phyloP scores from a whole-genome alignment of 1,140 invertebrate genomes.

The Temnothorax nylanderi region DNA sequence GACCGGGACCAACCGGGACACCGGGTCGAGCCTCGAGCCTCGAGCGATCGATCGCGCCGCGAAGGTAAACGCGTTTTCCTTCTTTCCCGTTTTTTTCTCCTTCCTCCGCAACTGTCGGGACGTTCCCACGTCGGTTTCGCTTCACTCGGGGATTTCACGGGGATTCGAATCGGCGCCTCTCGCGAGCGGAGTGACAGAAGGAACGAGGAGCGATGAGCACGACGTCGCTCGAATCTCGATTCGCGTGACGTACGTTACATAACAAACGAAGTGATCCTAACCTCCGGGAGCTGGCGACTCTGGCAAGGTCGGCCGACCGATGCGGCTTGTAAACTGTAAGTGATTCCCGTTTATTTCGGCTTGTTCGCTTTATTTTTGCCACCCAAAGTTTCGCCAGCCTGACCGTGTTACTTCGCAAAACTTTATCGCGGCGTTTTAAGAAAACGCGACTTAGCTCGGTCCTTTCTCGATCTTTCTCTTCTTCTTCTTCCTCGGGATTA shows the following conservation, averaged over 20 bases:
- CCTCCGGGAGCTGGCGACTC: neutral
- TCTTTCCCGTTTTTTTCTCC: no score
- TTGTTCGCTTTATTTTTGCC: neutral
- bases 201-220: neutral
- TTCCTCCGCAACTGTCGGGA: no score
- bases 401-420: no score
- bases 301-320: neutral
- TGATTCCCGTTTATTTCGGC: neutral
- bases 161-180: neutral
- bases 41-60: no score
- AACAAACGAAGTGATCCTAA: conserved; percentile 27
- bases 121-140: neutral
- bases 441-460: neutral
- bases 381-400: neutral
- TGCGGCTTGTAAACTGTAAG: neutral
- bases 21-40: no score
- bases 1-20: no score
- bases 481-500: no score
- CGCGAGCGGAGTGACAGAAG: neutral
- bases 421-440: neutral
- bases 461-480: neutral
- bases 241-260: neutral
- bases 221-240: neutral
- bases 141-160: neutral
- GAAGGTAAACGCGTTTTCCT: no score